Conservation (phyloP, 2,888 invertebrate species). For the Cephus rjabovi region DNA sequence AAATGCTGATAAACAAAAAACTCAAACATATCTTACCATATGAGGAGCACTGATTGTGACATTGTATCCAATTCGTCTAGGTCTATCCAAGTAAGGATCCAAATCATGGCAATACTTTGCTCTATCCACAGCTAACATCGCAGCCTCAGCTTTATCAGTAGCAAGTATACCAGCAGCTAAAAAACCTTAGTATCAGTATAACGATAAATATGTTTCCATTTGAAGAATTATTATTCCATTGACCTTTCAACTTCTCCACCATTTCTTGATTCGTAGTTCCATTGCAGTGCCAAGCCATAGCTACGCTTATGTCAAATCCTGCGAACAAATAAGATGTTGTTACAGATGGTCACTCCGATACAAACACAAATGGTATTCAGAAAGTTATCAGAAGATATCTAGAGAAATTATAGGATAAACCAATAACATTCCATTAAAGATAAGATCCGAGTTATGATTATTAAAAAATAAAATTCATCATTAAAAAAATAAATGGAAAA, state of each 20-base stretch:
- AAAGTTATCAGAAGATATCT: neutral
- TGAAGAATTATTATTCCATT: constrained; percentile 31
- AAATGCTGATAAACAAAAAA: neutral
- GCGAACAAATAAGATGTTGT: neutral
- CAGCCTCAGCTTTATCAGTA: constrained; percentile 79
- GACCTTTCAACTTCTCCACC: constrained; percentile 84
- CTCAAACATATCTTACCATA: constrained; percentile 75
- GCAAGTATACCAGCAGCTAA: constrained; percentile 86
- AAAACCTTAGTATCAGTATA: constrained; percentile 1
- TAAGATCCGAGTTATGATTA: neutral
- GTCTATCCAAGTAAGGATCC: constrained; percentile 90
- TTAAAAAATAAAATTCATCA: neutral
- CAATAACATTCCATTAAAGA: neutral
- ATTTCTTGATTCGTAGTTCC: constrained; percentile 86
- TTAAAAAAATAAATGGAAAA: neutral
- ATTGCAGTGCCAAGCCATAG: constrained; percentile 93
- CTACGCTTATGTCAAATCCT: constrained; percentile 12
- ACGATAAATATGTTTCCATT: neutral
- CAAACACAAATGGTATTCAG: neutral
- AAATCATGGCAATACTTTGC: constrained; percentile 79
- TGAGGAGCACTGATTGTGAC: constrained; percentile 98
- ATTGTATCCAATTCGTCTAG: constrained; percentile 93
- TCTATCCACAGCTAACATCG: constrained; percentile 88
- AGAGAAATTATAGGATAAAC: neutral
- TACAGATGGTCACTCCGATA: neutral